These are phyloP conservation scores for Zeus faber DNA, from an alignment of 2,113 vertebrate genomes.

Conservation along the genomic window DNA sequence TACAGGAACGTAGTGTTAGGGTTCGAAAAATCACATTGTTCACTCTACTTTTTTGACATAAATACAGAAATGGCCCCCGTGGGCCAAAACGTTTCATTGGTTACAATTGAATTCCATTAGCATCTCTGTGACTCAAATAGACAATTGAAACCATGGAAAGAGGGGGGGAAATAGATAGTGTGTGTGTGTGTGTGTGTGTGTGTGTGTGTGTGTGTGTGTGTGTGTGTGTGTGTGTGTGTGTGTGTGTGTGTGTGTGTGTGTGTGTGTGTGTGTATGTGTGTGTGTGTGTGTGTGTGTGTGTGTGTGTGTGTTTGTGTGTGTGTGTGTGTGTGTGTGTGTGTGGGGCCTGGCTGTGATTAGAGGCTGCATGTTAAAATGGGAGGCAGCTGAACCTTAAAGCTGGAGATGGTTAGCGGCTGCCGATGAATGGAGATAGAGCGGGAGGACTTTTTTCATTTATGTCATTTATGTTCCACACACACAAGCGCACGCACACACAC, in stretches of 20 bases:
- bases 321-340: slow-evolving; percentile 31
- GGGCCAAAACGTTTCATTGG: slow-evolving; percentile 64
- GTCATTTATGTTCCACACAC: slow-evolving; percentile 56
- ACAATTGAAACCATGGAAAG: slow-evolving; percentile 54
- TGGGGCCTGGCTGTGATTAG: slow-evolving; percentile 69
- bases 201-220: slow-evolving; percentile 31
- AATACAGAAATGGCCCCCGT: no score
- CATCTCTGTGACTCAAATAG: slow-evolving; percentile 51
- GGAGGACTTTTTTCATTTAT: slow-evolving; percentile 72
- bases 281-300: slow-evolving; percentile 40
- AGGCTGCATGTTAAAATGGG: slow-evolving; percentile 60
- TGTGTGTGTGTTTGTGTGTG: slow-evolving; percentile 24
- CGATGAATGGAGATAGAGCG: slow-evolving; percentile 58
- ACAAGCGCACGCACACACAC: slow-evolving; percentile 12
- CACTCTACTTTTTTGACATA: no score
- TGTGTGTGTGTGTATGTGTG: slow-evolving; percentile 33
- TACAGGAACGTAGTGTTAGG: no score
- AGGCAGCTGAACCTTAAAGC: slow-evolving; percentile 65
- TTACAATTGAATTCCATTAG: slow-evolving; percentile 40
- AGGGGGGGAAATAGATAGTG: neutral
- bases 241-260: slow-evolving; percentile 8
- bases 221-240: neutral
- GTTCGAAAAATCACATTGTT: no score
- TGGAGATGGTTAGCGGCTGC: slow-evolving; percentile 64
- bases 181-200: slow-evolving; percentile 8